These are phyloP conservation scores for Tragelaphus strepsiceros DNA, from an alignment of 2,113 vertebrate genomes.

Conservation along the genomic window DNA sequence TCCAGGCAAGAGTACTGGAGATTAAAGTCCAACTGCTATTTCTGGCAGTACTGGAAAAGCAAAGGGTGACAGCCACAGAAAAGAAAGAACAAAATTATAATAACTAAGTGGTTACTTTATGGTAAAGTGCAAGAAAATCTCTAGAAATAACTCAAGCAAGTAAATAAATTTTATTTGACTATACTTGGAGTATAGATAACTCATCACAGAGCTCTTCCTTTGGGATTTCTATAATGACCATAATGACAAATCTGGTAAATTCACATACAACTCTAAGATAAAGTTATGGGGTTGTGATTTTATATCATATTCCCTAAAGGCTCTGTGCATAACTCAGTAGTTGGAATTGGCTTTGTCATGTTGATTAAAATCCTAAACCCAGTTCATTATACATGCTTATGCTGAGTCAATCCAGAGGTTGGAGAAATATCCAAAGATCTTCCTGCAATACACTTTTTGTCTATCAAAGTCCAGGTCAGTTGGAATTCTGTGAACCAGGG, in stretches of 20 bases:
- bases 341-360: not conserved
- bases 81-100: not conserved
- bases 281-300: not conserved
- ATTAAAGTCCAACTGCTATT: not conserved
- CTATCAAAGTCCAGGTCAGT: not conserved
- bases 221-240: not conserved
- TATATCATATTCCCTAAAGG: not conserved
- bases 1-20: too few relatives aligned
- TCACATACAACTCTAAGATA: not conserved
- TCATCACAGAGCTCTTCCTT: not conserved
- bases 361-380: not conserved
- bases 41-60: not conserved
- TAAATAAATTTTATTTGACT: slow-evolving; percentile 2
- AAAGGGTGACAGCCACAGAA: not conserved
- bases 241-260: not conserved
- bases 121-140: not conserved
- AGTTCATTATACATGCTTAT: not conserved
- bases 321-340: not conserved
- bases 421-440: not conserved
- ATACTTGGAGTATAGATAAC: not conserved
- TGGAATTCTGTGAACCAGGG: not conserved
- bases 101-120: not conserved
- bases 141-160: not conserved
- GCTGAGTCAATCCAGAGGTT: not conserved
- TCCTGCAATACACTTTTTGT: not conserved